Percentiles rank a stretch among this genome's conserved stretches.
Evolutionary conservation across 2,888 invertebrate species (phyloP).

Genomic region (Apodemia mormo): DNA sequence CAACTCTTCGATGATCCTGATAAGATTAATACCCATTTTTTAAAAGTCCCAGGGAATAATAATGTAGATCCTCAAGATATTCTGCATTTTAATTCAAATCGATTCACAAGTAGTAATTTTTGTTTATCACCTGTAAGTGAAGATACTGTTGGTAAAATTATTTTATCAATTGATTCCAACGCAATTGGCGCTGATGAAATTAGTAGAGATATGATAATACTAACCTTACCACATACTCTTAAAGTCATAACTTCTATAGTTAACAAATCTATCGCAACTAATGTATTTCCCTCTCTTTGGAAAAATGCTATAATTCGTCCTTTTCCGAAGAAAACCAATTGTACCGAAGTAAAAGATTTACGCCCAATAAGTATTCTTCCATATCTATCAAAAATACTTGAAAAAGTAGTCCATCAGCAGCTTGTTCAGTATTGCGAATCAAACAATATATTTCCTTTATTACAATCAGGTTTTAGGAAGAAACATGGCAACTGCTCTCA

Average conservation of each 20-base stretch:
- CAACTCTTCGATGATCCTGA: background rate
- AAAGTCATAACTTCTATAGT: conserved; percentile 2
- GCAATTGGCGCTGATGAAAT: conserved; percentile 7
- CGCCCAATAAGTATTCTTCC: background rate
- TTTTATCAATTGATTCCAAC: background rate
- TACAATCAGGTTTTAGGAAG: conserved; percentile 5
- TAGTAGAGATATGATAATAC: conserved; percentile 17
- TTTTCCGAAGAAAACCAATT: background rate
- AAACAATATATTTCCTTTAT: background rate
- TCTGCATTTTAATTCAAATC: background rate
- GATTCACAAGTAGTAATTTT: background rate
- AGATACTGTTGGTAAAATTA: background rate
- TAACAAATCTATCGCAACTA: conserved; percentile 8
- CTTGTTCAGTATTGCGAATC: background rate
- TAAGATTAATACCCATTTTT: conserved; percentile 5
- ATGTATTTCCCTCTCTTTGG: conserved; percentile 7
- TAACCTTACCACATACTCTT: conserved; percentile 2
- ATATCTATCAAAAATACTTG: background rate
- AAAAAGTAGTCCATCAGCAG: background rate
- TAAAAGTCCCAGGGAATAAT: background rate
- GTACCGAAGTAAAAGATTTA: background rate
- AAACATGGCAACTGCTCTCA: background rate
- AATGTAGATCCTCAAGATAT: background rate
- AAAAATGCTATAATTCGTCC: conserved; percentile 5
- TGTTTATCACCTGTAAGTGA: background rate